Conservation (phyloP, 2,113 vertebrate species). For the Oriolus oriolus region DNA sequence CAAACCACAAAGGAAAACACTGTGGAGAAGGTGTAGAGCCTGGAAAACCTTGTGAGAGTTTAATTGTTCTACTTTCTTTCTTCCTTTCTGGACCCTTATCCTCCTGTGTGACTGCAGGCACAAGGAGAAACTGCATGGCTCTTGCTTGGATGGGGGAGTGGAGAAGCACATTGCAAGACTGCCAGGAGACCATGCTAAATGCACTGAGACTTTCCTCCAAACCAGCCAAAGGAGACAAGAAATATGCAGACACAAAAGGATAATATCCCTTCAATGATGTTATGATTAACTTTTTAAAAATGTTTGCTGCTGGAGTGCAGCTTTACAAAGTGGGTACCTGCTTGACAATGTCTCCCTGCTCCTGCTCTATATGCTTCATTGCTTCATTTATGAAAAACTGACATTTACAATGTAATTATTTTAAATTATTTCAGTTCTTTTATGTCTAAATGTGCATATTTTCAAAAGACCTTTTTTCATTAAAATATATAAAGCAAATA, state of each 20-base stretch:
- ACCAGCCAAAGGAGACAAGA: neutral
- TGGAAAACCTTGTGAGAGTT: neutral
- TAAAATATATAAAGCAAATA: conserved; percentile 2
- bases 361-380: neutral
- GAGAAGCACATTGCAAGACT: neutral
- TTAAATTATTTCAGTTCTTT: neutral
- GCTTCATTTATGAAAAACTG: neutral
- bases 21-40: neutral
- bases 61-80: neutral
- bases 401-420: conserved; percentile 9
- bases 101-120: accelerated
- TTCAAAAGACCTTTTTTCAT: neutral
- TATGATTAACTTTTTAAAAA: neutral
- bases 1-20: neutral
- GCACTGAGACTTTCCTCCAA: neutral
- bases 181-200: accelerated
- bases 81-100: accelerated
- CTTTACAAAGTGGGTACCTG: neutral
- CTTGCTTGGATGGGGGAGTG: neutral
- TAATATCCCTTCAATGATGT: neutral
- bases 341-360: neutral
- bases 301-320: neutral
- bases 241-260: neutral
- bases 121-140: accelerated
- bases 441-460: conserved; percentile 7